Conservation (phyloP, 2,113 vertebrate species). For the Pterophyllum scalare region DNA sequence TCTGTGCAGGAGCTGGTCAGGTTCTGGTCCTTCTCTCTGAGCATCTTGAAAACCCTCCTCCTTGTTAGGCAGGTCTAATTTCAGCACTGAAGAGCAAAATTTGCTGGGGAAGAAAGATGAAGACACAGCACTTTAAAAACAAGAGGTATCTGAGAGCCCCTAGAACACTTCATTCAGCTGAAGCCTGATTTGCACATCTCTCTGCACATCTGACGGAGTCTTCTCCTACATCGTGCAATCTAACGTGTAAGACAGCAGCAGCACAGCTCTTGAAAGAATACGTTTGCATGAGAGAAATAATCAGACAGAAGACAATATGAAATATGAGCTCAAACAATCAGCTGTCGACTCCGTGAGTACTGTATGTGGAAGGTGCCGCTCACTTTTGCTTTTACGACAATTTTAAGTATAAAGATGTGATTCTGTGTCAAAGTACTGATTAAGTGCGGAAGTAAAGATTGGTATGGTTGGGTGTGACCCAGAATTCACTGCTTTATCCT, state of each 20-base stretch:
- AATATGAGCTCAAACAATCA: constrained; percentile 1
- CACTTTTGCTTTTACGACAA: neutral
- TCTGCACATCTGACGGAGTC: too few species aligned
- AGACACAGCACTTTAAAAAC: constrained; percentile 15
- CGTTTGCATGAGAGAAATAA: neutral
- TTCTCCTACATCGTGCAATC: neutral
- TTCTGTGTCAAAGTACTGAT: neutral
- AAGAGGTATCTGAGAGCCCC: neutral
- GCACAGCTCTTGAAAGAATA: neutral
- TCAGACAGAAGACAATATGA: neutral
- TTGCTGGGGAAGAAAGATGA: constrained; percentile 10
- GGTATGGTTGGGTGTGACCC: constrained; percentile 41
- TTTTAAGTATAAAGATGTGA: neutral
- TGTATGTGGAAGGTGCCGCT: neutral
- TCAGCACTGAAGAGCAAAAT: neutral
- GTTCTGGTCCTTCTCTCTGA: neutral
- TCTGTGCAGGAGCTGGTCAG: neutral
- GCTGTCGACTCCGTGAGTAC: neutral
- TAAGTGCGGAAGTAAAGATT: constrained; percentile 53
- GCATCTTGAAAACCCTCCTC: neutral
- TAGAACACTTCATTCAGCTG: neutral
- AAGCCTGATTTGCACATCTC: neutral
- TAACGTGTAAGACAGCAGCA: neutral
- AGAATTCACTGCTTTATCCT: constrained; percentile 22
- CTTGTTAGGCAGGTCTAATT: neutral